Conservation (phyloP, 1,140 invertebrate genomes). For the Zaprionus kolodkinae region DNA sequence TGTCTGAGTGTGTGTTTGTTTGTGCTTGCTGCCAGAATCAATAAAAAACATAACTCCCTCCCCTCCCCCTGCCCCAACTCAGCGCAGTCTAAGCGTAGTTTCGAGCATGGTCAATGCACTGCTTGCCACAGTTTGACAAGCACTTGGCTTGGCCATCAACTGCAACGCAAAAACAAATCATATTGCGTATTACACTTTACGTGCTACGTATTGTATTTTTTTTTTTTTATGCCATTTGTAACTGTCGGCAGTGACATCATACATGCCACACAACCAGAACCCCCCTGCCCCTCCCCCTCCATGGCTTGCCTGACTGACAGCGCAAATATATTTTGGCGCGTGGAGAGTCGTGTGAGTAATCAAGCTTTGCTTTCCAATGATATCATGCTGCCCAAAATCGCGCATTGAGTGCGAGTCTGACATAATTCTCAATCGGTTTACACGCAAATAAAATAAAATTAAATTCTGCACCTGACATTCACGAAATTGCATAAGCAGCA, state of each 20-base stretch:
- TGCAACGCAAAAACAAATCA: conserved; percentile 49
- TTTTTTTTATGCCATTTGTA: conserved; percentile 4
- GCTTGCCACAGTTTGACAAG: conserved; percentile 34
- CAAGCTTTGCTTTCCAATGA: conserved; percentile 75
- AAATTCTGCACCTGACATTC: conserved; percentile 75
- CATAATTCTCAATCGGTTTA: conserved; percentile 57
- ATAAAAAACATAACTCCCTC: conserved; percentile 29
- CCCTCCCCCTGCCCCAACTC: too few relatives aligned
- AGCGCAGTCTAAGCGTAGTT: not conserved
- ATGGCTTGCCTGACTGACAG: not conserved
- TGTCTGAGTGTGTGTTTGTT: conserved; percentile 2
- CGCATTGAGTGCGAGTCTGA: conserved; percentile 40
- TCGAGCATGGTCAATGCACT: conserved; percentile 52
- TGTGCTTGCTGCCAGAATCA: conserved; percentile 42
- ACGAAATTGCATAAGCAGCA: conserved; percentile 69
- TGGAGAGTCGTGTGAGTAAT: conserved; percentile 55
- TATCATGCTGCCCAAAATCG: conserved; percentile 56
- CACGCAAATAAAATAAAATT: conserved; percentile 21
- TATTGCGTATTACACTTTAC: conserved; percentile 32
- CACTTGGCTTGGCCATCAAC: conserved; percentile 19
- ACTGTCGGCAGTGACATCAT: conserved; percentile 43
- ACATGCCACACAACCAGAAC: not conserved
- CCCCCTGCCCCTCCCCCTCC: too few relatives aligned
- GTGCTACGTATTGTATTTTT: not conserved
- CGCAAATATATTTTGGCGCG: conserved; percentile 60